Base-by-base conservation (phyloP, 2,113 vertebrate genomes). In the Podocnemis expansa region DNA sequence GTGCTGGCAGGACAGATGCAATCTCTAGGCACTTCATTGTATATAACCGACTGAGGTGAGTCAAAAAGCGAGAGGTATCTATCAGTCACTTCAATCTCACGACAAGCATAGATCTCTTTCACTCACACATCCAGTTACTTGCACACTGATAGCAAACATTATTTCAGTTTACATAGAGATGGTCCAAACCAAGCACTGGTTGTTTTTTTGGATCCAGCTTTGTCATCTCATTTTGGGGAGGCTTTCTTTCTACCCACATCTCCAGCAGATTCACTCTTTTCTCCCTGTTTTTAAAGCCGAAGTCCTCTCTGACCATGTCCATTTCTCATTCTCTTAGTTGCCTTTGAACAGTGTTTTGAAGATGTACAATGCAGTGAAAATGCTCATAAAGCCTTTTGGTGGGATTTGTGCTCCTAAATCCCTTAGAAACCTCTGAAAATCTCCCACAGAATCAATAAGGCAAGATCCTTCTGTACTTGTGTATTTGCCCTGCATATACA, bases 381-480 rank as follows among this genome's bases (percentile, higher is more conserved):
- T 16, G 60, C 38, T 1, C 16, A 2, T 41, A 25, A 10, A 90
- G 38, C 16, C 31, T 31, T 91, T 96, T 34, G 67, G 84, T 8
- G 8, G 75, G 54, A 95, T 93, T 82, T 87, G 31, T 43, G 45
- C 27, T 87, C 55, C 81, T 60, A 87, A 89, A 82, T 76, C 41
- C 49, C 6, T 84, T 89, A 75, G 83, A 92, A 82, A 29, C 43
- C 38, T 17, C 83, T 83, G 51, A 86, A 81, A 81, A 83, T 24
- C 60, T 4, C 85, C 80, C 91, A 85, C 31, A 90, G 91, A 0
- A 0, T 55, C 85, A 88, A 43, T 34, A 94, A 75, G n/a, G 54
- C 80, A 90, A 96, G 94, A 93, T 88, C 79, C 60, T 81, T 92
- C 54, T 63, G 76, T 82, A 94, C 85, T 88, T 92, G 82, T 82